These are phyloP conservation scores for Illadopsis cleaveri DNA, from an alignment of 2,113 vertebrate species.

Conservation along the genomic window DNA sequence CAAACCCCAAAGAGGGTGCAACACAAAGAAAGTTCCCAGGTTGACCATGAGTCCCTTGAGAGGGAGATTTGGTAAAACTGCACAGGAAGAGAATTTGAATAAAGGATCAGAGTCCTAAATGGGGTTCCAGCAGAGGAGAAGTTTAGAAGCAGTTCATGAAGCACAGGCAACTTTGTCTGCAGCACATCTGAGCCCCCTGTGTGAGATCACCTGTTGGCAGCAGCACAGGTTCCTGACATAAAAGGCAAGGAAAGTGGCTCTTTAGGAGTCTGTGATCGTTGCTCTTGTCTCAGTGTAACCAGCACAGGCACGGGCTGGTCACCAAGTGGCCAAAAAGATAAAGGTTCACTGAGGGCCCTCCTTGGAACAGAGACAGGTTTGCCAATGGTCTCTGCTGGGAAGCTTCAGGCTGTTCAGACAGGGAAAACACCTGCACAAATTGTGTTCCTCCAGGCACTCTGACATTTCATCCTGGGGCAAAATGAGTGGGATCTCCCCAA, in stretches of 20 bases:
- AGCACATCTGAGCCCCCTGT: constrained; percentile 6
- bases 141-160: background rate
- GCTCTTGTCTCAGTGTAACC: background rate
- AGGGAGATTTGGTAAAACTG: background rate
- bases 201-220: constrained; percentile 63
- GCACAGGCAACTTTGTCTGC: background rate
- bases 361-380: background rate
- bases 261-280: background rate
- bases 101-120: background rate
- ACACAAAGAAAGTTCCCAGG: background rate
- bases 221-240: constrained; percentile 36
- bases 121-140: background rate
- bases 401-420: background rate
- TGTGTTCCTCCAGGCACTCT: background rate
- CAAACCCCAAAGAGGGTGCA: accelerated
- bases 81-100: background rate
- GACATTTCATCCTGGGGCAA: background rate
- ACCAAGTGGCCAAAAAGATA: background rate
- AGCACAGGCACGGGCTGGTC: background rate
- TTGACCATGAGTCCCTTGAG: background rate
- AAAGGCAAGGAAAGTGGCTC: constrained; percentile 58
- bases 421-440: background rate
- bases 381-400: background rate
- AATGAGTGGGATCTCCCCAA: accelerated
- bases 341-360: background rate